phyloP scores from a whole-genome alignment of 2,888 invertebrate genomes.

The Dynastes hyllus region DNA sequence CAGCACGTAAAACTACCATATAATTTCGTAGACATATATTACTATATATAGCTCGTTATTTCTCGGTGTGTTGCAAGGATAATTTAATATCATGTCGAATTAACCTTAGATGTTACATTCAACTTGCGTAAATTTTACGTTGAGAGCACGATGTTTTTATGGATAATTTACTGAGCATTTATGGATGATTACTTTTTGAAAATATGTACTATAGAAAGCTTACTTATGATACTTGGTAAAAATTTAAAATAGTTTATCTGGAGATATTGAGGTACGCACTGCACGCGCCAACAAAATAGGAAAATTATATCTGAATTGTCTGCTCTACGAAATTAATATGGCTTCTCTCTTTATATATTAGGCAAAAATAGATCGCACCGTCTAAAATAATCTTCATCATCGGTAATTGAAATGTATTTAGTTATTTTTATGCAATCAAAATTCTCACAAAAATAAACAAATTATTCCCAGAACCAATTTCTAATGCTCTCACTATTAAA shows the following conservation, averaged over 20 bases:
- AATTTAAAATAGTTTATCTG: slow-evolving; percentile 45
- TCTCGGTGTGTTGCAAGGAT: slow-evolving; percentile 50
- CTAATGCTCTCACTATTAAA: too few species aligned
- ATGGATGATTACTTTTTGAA: slow-evolving; percentile 50
- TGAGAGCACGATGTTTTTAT: slow-evolving; percentile 49
- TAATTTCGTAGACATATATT: slow-evolving; percentile 51
- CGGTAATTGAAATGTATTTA: too few species aligned
- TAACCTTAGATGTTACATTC: slow-evolving; percentile 49
- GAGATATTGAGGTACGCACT: slow-evolving; percentile 32
- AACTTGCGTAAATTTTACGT: slow-evolving; percentile 50
- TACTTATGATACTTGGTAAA: slow-evolving; percentile 42
- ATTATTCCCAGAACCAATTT: too few species aligned
- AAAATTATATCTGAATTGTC: slow-evolving; percentile 30
- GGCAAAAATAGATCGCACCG: too few species aligned
- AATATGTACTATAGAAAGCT: slow-evolving; percentile 38
- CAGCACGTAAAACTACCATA: slow-evolving; percentile 49
- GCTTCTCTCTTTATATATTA: too few species aligned
- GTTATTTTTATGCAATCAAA: too few species aligned
- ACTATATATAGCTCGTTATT: slow-evolving; percentile 50
- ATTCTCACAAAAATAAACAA: too few species aligned
- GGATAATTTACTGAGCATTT: slow-evolving; percentile 50
- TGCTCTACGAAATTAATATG: too few species aligned
- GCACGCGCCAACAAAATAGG: slow-evolving; percentile 42
- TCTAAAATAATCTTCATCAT: too few species aligned
- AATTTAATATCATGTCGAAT: slow-evolving; percentile 53